A percentile compares a stretch with the other conserved stretches of the same genome.
These are phyloP conservation scores for Dasyurus viverrinus DNA, from an alignment of 2,113 vertebrate species.

Conservation along the genomic window DNA sequence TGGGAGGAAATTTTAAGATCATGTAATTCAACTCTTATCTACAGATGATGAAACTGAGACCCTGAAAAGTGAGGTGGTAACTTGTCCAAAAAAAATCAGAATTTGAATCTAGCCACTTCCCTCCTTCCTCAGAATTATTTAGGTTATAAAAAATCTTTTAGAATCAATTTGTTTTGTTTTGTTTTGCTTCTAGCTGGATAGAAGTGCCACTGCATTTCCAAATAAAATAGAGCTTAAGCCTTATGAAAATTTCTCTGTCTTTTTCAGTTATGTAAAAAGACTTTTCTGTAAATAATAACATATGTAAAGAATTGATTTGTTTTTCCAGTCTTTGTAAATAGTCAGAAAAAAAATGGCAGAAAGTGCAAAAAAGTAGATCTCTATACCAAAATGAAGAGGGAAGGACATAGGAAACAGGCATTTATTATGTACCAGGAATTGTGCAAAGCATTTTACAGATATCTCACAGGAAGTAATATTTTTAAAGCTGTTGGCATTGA, in stretches of 20 bases:
- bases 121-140: slow-evolving; percentile 13
- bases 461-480: not conserved
- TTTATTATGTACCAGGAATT: not conserved
- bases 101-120: not conserved
- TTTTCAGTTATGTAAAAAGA: slow-evolving; percentile 28
- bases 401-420: not conserved
- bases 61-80: not conserved
- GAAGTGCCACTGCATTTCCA: not conserved
- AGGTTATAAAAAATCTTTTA: not conserved
- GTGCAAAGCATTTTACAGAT: not conserved
- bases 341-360: not conserved
- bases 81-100: not conserved
- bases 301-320: slow-evolving; percentile 25
- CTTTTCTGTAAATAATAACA: slow-evolving; percentile 44
- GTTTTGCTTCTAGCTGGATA: not conserved
- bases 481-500: not conserved
- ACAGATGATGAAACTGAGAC: not conserved
- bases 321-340: slow-evolving; percentile 11
- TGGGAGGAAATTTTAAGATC: not conserved
- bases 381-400: slow-evolving; percentile 14
- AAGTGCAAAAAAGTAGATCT: not conserved
- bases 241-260: slow-evolving; percentile 39
- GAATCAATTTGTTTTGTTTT: not conserved
- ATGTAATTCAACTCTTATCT: not conserved
- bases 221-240: slow-evolving; percentile 36